These are phyloP conservation scores for Megathymus violae DNA, from an alignment of 1,140 invertebrate genomes.

Conservation along the genomic window DNA sequence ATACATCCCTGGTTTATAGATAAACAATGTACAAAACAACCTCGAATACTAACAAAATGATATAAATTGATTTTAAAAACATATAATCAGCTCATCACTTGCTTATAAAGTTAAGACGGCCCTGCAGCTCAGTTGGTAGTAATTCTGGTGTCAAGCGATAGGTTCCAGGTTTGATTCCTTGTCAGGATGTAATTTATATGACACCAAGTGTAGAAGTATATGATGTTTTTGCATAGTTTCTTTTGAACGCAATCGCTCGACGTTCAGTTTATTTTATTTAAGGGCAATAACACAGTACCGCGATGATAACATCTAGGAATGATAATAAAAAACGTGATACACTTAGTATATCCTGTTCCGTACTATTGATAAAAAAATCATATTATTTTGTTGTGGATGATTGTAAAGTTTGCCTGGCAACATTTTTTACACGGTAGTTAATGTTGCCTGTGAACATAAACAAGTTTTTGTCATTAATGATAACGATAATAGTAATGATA, in stretches of 20 bases:
- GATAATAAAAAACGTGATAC: neutral
- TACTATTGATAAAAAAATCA: neutral
- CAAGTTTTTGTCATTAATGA: neutral
- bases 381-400: neutral
- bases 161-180: too few species aligned
- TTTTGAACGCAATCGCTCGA: too few species aligned
- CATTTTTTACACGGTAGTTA: neutral
- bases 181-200: too few species aligned
- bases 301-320: neutral
- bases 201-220: too few species aligned
- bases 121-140: too few species aligned
- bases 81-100: too few species aligned
- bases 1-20: too few species aligned
- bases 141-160: too few species aligned
- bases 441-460: neutral
- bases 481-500: neutral
- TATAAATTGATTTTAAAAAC: too few species aligned
- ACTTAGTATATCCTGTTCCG: neutral
- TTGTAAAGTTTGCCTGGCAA: neutral
- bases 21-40: too few species aligned
- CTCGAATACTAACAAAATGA: too few species aligned
- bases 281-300: neutral
- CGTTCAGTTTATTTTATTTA: slow-evolving; percentile 1
- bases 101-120: too few species aligned
- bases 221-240: slow-evolving; percentile 10